These are phyloP conservation scores for Adineta ricciae DNA, from an alignment of 2,888 invertebrate genomes.

Conservation along the genomic window DNA sequence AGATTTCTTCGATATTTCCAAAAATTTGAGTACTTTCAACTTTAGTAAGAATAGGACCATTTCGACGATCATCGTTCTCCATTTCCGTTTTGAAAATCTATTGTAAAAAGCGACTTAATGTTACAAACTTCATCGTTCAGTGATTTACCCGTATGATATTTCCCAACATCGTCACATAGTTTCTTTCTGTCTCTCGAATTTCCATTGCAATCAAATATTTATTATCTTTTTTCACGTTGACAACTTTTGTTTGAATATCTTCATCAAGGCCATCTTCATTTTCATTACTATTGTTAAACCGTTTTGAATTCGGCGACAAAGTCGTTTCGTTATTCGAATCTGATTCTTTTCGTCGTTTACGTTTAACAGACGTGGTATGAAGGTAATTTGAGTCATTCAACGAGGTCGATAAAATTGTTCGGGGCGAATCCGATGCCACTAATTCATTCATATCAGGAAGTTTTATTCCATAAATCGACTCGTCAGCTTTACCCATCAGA, in stretches of 20 bases:
- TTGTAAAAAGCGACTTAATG: slow-evolving; percentile 20
- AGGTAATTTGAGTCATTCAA: no score
- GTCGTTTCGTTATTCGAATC: no score
- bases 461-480: neutral
- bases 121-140: no score
- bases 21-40: slow-evolving; percentile 88
- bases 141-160: neutral
- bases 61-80: slow-evolving; percentile 72
- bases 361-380: no score
- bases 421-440: no score
- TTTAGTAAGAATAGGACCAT: slow-evolving; percentile 52
- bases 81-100: slow-evolving; percentile 85
- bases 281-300: no score
- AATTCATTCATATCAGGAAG: no score
- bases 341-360: no score
- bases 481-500: neutral
- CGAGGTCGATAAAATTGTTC: no score
- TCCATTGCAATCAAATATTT: neutral
- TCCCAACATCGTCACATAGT: neutral
- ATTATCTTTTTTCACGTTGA: neutral
- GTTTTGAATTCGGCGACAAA: no score
- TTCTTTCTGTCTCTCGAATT: neutral
- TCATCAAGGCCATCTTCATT: no score
- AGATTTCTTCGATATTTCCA: slow-evolving; percentile 84
- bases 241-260: no score